These are phyloP conservation scores for Drosophila tani DNA, from an alignment of 1,140 invertebrate genomes.

Conservation along the genomic window DNA sequence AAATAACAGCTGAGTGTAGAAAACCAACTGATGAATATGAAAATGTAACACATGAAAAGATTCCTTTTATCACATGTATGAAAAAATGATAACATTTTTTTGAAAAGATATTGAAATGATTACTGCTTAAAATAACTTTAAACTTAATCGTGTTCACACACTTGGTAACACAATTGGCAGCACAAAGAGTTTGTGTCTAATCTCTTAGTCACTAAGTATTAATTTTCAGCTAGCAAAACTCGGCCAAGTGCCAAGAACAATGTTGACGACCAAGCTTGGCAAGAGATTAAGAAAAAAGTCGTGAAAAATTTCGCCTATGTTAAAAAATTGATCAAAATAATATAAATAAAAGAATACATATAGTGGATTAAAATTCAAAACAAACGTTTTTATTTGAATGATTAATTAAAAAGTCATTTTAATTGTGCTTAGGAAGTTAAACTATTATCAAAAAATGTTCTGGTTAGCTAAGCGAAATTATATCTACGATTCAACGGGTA, in stretches of 20 bases:
- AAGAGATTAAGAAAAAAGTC: neutral
- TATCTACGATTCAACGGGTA: too few relatives aligned
- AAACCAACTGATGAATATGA: too few relatives aligned
- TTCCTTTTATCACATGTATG: neutral
- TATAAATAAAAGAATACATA: too few relatives aligned
- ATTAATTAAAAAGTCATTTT: too few relatives aligned
- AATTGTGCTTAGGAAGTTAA: too few relatives aligned
- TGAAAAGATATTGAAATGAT: neutral
- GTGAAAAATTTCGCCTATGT: neutral
- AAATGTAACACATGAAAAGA: too few relatives aligned
- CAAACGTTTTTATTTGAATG: too few relatives aligned
- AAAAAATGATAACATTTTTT: neutral
- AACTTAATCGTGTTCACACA: slow-evolving; percentile 73
- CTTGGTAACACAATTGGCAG: slow-evolving; percentile 68
- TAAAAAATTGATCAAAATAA: neutral
- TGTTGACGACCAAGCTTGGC: slow-evolving; percentile 1
- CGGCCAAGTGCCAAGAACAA: slow-evolving; percentile 46
- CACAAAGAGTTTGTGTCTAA: slow-evolving; percentile 45
- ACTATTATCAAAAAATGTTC: too few relatives aligned
- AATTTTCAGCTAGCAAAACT: slow-evolving; percentile 48
- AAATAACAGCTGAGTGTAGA: too few relatives aligned
- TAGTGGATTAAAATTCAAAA: neutral
- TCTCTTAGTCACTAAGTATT: slow-evolving; percentile 61
- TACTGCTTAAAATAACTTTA: slow-evolving; percentile 3
- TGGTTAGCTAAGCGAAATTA: too few relatives aligned